Base-by-base conservation (phyloP, 2,888 invertebrate species). In the Macrostomum cliftonense region DNA sequence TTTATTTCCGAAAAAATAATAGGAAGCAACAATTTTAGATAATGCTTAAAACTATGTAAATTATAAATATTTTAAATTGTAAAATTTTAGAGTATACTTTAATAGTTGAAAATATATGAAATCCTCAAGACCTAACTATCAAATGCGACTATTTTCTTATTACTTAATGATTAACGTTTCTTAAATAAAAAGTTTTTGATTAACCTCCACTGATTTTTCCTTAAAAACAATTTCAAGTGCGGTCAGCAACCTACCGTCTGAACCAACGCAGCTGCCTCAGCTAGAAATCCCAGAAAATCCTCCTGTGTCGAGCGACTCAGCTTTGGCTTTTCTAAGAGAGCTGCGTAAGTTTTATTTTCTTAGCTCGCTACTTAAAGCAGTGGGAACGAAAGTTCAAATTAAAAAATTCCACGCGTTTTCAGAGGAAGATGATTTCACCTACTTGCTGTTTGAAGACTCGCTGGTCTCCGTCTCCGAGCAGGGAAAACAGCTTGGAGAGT, bases 401-500 rank as follows among this genome's bases (percentile, higher is more conserved):
- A 38, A 38, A 38, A 38, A 38, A 38, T 13, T 38, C n/a, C n/a
- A n/a, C n/a, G n/a, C n/a, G n/a, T 14, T 45, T 49, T 51, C 17
- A 56, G 57, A 53, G 47, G 64, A 64, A 39, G 61, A 60, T 39
- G 67, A 67, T 48, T 65, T 60, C 54, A 62, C 63, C 45, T 60
- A 63, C 50, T 48, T 67, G 43, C 58, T 62, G 55, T 69, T 68
- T 56, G 62, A 62, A 42, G 69, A 69, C 55, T 56, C 58, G 28
- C 55, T 69, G 38, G 61, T 62, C 14, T 68, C 68, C 11, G 58
- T 60, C 14, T 68, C 68, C 11, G 66, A 68, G 52, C 62, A 63
- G 11, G 68, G 67, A 1, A 63, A 61, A 47, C 67, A 67, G 48
- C 57, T 69, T 7, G 69, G 69, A 43, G 65, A 65, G 43, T 68